Evolutionary conservation across 2,888 invertebrate genomes (phyloP), one percentile per base, ranked within the genome.

Genomic region (Polydrusus pterygomalis): DNA sequence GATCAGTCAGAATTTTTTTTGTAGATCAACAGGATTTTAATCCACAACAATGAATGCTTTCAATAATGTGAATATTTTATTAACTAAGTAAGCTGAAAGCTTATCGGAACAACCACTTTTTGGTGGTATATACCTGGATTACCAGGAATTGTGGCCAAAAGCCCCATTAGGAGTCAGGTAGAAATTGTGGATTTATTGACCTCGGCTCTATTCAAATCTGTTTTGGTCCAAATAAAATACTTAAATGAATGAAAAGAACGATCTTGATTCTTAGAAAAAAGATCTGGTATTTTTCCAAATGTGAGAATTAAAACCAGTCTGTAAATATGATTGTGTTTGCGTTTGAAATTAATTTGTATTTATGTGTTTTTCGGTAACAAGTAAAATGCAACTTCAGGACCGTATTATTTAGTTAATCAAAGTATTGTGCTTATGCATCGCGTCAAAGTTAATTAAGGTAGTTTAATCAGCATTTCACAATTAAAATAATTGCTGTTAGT

Each of bases 151-250:
- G 47, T 30, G 30, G 20, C 45, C 60, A 17, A 25, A 60, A 54
- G 51, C 17, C 54, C 20, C 47, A 34, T n/a, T 54, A 51, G 34
- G 63, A 49, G 49, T 34, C 70, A 70, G 70, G 70, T 70, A 70
- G 70, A 70, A 40, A 51, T 43, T 70, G 25, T 54, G 54, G 40
- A 64, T 67, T 67, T 67, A 67, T 67, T 67, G 65, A 67, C 65
- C 65, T 51, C 34, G 17, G 49, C 15, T 51, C 65, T 67, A 49
- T 49, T 49, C 34, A 67, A 67, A 67, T 67, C 49, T 5, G 51
- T 67, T 67, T 67, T 20, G 51, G 65, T 15, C 65, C 30, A 49
- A 67, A 67, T 51, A 67, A 67, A 67, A 67, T 20, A 34, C 47
- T 47, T 67, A 51, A 67, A 49, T 67, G 65, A 67, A 67, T 67